Evolutionary conservation across 2,888 invertebrate species (phyloP).

Genomic region (Conistra vaccinii): DNA sequence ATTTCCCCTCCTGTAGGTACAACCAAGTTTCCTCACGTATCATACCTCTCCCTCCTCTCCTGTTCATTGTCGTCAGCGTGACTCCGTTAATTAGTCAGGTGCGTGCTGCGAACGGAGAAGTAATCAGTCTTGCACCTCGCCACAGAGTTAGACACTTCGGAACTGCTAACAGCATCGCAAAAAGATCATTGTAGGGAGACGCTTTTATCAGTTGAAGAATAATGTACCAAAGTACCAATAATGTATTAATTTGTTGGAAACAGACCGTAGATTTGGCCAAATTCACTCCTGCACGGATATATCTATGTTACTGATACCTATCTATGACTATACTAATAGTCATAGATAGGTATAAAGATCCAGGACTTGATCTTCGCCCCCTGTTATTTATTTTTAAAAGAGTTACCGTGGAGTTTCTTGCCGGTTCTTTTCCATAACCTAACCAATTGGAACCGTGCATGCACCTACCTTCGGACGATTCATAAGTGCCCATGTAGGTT

Average conservation of each 20-base stretch:
- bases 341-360: neutral
- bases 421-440: too few species aligned
- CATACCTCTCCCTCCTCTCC: neutral
- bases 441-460: too few species aligned
- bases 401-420: too few species aligned
- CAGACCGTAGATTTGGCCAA: too few species aligned
- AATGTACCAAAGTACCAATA: neutral
- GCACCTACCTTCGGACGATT: too few species aligned
- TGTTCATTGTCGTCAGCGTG: constrained; percentile 64
- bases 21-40: constrained; percentile 11
- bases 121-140: constrained; percentile 86
- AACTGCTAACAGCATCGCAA: constrained; percentile 37
- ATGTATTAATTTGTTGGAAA: neutral
- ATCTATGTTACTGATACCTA: too few species aligned
- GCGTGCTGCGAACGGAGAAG: constrained; percentile 81
- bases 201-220: neutral
- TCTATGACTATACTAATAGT: too few species aligned
- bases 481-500: too few species aligned
- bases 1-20: neutral
- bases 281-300: too few species aligned
- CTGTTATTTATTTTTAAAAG: too few species aligned
- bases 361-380: neutral
- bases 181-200: neutral
- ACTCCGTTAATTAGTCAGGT: constrained; percentile 85
- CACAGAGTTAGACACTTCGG: constrained; percentile 64